phyloP scores from a whole-genome alignment of 2,113 vertebrate species.

The Machaerirhynchus nigripectus region DNA sequence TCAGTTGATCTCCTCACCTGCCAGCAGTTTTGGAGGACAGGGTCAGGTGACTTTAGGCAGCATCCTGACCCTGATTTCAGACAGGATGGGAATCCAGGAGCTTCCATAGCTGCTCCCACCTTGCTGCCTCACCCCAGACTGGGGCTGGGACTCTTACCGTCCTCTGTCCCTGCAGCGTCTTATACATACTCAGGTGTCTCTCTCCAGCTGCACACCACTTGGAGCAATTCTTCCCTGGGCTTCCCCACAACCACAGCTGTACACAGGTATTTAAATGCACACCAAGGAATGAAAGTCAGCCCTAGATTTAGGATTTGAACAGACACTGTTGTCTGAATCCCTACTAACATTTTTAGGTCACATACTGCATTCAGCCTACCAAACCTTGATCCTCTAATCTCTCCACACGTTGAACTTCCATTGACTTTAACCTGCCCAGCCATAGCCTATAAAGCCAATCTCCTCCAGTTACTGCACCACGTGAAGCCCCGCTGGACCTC shows the following conservation, averaged over 20 bases:
- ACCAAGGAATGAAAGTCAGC: background rate
- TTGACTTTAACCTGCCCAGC: conserved; percentile 43
- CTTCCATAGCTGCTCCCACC: background rate
- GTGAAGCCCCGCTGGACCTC: conserved; percentile 5
- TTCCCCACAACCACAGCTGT: background rate
- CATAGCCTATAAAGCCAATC: background rate
- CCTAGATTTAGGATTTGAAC: background rate
- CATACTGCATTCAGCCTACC: background rate
- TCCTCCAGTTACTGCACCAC: background rate
- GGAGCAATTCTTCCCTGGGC: background rate
- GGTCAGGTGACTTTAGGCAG: background rate
- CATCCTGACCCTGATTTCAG: background rate
- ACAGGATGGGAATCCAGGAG: background rate
- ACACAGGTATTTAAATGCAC: background rate
- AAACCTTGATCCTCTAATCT: background rate
- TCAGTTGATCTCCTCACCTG: background rate
- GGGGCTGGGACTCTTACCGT: background rate
- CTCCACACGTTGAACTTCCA: background rate
- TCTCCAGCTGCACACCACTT: background rate
- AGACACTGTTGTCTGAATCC: background rate
- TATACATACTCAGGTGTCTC: background rate
- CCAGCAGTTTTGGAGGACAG: background rate
- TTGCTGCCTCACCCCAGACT: background rate
- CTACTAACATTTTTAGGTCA: background rate
- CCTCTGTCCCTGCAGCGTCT: background rate